Conservation (phyloP, 2,113 vertebrate species). For the Amazona guildingii region DNA sequence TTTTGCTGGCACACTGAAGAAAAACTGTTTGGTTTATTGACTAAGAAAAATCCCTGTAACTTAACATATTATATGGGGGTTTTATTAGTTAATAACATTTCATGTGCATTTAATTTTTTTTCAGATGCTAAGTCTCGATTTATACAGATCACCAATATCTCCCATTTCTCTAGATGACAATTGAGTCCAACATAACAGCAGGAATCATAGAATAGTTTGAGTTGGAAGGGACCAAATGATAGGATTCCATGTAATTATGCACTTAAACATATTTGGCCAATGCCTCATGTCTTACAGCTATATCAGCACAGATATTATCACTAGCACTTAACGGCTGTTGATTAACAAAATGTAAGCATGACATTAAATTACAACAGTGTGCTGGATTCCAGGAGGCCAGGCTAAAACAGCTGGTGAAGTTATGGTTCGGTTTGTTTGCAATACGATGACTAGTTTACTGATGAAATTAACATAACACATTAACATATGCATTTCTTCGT, state of each 20-base stretch:
- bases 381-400: not conserved
- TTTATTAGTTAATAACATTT: not conserved
- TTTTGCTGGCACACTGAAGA: not conserved
- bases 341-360: not conserved
- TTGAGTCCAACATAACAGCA: not conserved
- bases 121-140: not conserved
- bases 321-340: not conserved
- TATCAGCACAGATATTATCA: not conserved
- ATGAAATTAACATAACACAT: not conserved
- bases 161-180: not conserved
- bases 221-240: not conserved
- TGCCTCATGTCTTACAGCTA: not conserved
- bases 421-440: not conserved
- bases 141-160: not conserved
- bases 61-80: not conserved
- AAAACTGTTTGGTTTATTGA: not conserved
- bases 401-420: not conserved
- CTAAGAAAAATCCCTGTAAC: not conserved
- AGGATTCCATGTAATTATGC: not conserved
- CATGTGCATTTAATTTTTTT: not conserved
- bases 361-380: not conserved
- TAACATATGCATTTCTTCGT: not conserved
- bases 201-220: not conserved
- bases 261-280: not conserved
- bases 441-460: not conserved